Base-by-base conservation (phyloP, 2,113 vertebrate genomes). In the Cnemophilus loriae region DNA sequence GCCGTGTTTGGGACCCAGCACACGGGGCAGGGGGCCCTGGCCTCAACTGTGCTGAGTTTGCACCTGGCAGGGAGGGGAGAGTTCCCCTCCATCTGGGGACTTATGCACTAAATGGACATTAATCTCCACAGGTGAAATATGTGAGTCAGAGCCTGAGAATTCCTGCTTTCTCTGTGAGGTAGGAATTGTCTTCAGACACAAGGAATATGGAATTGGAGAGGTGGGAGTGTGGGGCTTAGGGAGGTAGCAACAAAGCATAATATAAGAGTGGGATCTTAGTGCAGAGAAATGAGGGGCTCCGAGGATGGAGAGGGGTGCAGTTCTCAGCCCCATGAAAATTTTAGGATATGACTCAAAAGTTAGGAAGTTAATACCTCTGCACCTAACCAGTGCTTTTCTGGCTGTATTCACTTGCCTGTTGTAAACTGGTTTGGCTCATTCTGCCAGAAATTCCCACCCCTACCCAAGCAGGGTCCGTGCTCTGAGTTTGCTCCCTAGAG, bases 1-100 rank as follows among this genome's bases (percentile, higher is more conserved):
- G 52, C 46, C 2, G 6, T 22, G 50, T 26, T 35, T 88, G 92
- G 90, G 83, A 71, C 46, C n/a, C 91, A 67, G 18, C 68, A 77
- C 57, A 39, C n/a, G n/a, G 56, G 53, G 18, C 76, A 49, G 55
- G 88, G 90, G 68, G 44, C 67, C 16, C 0, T 20, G 77, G 79
- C 93, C 84, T 69, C 78, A 59, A 57, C 86, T 94, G 37, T 57
- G 84, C 95, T 93, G 95, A 74, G 50, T 46, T 26, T 74, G 91
- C 81, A 88, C 7, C 68, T 75, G 88, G 56, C 87, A 95, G 67
- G 71, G 76, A 63, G 41, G 50, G 37, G 20, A 74, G 42, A 52
- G 56, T 7, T 69, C 68, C 42, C 60, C 46, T 93, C 44, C 41
- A 17, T 42, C 1, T 30, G 7, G 52, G 50, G 11, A 18, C 3